These are phyloP conservation scores for Etheostoma spectabile DNA, from an alignment of 2,113 vertebrate species.

Conservation along the genomic window DNA sequence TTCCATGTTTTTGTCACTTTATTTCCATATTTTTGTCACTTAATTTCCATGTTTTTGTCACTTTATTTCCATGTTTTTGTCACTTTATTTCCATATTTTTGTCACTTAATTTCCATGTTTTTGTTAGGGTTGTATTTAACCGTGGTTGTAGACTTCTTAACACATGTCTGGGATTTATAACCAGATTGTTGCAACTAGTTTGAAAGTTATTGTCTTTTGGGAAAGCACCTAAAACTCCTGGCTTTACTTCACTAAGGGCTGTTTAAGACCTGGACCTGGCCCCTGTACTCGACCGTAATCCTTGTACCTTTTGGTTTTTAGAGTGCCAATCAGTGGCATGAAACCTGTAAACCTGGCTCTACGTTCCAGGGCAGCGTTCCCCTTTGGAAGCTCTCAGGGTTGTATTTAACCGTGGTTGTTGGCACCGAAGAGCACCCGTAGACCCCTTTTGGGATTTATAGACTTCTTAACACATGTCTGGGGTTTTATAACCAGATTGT, in stretches of 20 bases:
- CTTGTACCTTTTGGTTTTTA: neutral
- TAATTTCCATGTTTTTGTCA: no score
- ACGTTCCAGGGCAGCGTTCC: conserved; percentile 18
- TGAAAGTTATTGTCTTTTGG: neutral
- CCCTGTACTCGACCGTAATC: neutral
- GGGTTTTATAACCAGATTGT: neutral
- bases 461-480: neutral
- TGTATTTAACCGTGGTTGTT: neutral
- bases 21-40: no score
- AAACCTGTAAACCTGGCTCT: conserved; percentile 13
- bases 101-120: no score
- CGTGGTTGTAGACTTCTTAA: no score
- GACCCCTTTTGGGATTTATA: neutral
- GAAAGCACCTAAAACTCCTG: neutral
- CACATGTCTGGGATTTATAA: no score
- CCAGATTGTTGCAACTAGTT: no score
- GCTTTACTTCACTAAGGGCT: neutral
- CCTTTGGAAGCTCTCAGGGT: neutral
- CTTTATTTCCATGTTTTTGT: no score
- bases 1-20: no score
- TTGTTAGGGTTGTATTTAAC: no score
- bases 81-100: no score
- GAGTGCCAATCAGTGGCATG: neutral
- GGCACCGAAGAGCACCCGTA: neutral
- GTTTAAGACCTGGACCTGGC: neutral